Conservation (phyloP, 2,797 vertebrate genomes). For the Parauchenoglanis ngamensis region DNA sequence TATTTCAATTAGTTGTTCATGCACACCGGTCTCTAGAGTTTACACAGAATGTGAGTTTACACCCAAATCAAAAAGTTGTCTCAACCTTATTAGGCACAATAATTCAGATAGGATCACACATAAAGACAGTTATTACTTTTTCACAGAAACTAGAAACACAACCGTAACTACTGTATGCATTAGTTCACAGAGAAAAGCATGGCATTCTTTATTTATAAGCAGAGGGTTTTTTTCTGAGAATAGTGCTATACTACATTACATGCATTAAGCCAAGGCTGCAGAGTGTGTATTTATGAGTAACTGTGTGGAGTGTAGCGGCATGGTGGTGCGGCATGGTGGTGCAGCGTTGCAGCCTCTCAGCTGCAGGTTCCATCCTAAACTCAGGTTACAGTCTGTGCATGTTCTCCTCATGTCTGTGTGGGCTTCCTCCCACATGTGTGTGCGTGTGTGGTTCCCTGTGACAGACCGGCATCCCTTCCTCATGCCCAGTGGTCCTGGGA, state of each 20-base stretch:
- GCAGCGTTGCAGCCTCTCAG: neutral
- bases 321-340: neutral
- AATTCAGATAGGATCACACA: neutral
- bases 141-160: neutral
- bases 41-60: too few species aligned
- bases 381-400: neutral
- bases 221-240: neutral
- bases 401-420: neutral
- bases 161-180: neutral
- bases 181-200: constrained; percentile 9
- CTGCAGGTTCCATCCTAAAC: neutral
- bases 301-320: neutral
- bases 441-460: neutral
- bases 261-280: neutral
- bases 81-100: neutral
- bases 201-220: neutral
- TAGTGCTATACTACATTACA: neutral
- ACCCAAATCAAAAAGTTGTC: neutral
- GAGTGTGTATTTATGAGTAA: neutral
- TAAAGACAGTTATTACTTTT: neutral
- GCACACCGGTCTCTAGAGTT: too few species aligned
- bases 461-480: neutral
- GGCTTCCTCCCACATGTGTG: neutral
- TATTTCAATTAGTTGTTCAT: too few species aligned
- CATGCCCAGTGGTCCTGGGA: neutral